Evolutionary conservation across 1,140 invertebrate species (phyloP).

Genomic region (Archivesica marissinica): DNA sequence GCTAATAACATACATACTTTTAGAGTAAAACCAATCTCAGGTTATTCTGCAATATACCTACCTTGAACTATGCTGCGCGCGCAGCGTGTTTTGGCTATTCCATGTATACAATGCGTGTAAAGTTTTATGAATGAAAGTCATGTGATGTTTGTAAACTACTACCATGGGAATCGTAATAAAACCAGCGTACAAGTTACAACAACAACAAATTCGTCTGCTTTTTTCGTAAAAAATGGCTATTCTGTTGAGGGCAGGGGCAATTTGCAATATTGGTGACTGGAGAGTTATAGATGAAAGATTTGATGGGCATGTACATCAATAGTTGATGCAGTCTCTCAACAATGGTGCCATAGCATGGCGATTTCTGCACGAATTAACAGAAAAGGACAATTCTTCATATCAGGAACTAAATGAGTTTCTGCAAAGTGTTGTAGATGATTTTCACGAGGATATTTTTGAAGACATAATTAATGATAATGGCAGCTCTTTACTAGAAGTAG

Average conservation of each 20-base stretch:
- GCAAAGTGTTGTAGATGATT: background rate
- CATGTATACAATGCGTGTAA: no score
- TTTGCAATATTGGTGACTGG: background rate
- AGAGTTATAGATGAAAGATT: background rate
- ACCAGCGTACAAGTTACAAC: slow-evolving; percentile 8
- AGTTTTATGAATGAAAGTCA: no score
- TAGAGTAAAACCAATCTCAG: no score
- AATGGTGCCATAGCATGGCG: background rate
- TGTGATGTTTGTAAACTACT: no score
- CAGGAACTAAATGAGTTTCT: background rate
- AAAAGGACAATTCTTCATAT: background rate
- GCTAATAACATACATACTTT: no score
- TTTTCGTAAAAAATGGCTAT: background rate
- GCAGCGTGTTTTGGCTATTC: no score
- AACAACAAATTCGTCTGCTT: slow-evolving; percentile 13
- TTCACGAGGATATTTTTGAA: background rate
- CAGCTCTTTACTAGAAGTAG: background rate
- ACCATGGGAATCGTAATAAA: slow-evolving; percentile 8
- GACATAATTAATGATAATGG: background rate
- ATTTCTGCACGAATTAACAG: background rate
- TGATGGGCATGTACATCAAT: no score
- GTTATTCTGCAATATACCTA: no score
- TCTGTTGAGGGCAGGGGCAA: no score
- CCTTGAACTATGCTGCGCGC: no score
- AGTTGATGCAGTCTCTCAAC: no score